Conservation (phyloP, 2,888 invertebrate species). For the Metalampra italica region DNA sequence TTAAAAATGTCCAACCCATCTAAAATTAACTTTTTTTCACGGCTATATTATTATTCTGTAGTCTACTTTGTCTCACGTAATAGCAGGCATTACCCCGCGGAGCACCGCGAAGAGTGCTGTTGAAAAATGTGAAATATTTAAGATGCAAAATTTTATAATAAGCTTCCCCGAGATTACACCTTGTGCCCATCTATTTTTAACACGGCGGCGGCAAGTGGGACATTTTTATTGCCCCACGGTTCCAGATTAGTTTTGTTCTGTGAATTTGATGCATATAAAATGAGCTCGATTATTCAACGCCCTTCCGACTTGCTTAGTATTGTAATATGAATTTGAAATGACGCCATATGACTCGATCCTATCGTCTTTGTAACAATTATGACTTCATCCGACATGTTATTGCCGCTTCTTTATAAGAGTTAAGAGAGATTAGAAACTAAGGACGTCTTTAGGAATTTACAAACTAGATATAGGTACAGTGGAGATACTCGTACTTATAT, state of each 20-base stretch:
- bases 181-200: slow-evolving; percentile 72
- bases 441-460: too few relatives aligned
- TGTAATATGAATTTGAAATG: slow-evolving; percentile 64
- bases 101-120: slow-evolving; percentile 45
- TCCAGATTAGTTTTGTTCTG: slow-evolving; percentile 76
- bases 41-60: slow-evolving; percentile 28
- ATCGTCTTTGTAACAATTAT: slow-evolving; percentile 11
- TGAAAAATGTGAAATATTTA: slow-evolving; percentile 69
- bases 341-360: slow-evolving; percentile 35
- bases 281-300: slow-evolving; percentile 73
- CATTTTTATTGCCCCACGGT: slow-evolving; percentile 73
- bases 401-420: neutral
- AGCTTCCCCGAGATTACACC: slow-evolving; percentile 73
- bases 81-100: slow-evolving; percentile 48
- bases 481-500: too few relatives aligned
- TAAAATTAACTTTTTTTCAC: slow-evolving; percentile 31
- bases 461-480: too few relatives aligned
- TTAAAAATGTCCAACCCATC: slow-evolving; percentile 27
- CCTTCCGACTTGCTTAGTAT: slow-evolving; percentile 53
- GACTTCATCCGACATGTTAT: neutral
- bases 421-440: too few relatives aligned
- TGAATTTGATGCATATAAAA: slow-evolving; percentile 77
- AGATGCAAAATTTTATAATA: slow-evolving; percentile 74
- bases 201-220: slow-evolving; percentile 62
- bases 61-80: slow-evolving; percentile 51